These are phyloP conservation scores for Caenorhabditis inopinata DNA, from an alignment of 1,140 invertebrate species.

Conservation along the genomic window DNA sequence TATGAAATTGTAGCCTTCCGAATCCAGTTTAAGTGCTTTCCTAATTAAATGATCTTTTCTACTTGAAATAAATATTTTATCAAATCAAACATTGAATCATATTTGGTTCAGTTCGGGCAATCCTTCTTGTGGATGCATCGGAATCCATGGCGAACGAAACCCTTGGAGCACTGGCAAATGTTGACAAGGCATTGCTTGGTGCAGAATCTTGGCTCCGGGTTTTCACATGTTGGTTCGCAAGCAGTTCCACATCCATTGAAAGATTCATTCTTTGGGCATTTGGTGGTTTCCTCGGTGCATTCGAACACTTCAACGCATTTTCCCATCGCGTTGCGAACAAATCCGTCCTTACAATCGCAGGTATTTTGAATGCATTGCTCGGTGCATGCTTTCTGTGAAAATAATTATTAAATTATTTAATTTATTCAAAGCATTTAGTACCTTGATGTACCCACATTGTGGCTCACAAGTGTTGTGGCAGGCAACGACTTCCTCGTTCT, in stretches of 20 bases:
- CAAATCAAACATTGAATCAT: not conserved
- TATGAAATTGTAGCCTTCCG: too few relatives aligned
- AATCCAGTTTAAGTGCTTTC: too few relatives aligned
- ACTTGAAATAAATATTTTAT: too few relatives aligned
- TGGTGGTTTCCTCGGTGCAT: constrained; percentile 11
- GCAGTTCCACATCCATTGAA: not conserved
- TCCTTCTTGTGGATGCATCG: constrained; percentile 28
- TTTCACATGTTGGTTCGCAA: constrained; percentile 1
- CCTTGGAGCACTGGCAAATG: constrained; percentile 40
- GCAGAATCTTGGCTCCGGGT: not conserved
- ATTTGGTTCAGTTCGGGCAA: constrained; percentile 11
- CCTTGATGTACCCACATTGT: not conserved
- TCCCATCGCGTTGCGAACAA: not conserved
- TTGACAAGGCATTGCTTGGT: constrained; percentile 43
- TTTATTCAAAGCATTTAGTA: not conserved
- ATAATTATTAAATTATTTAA: not conserved
- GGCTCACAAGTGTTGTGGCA: constrained; percentile 24
- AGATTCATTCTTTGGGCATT: not conserved
- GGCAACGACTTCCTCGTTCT: not conserved
- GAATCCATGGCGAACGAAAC: constrained; percentile 41
- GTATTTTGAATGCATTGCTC: constrained; percentile 11
- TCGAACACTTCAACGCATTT: not conserved
- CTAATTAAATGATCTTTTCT: too few relatives aligned
- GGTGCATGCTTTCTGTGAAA: not conserved
- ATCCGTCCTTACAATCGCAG: constrained; percentile 8